Conservation (phyloP, 1,140 invertebrate species). For the Aphelenchoides fujianensis region DNA sequence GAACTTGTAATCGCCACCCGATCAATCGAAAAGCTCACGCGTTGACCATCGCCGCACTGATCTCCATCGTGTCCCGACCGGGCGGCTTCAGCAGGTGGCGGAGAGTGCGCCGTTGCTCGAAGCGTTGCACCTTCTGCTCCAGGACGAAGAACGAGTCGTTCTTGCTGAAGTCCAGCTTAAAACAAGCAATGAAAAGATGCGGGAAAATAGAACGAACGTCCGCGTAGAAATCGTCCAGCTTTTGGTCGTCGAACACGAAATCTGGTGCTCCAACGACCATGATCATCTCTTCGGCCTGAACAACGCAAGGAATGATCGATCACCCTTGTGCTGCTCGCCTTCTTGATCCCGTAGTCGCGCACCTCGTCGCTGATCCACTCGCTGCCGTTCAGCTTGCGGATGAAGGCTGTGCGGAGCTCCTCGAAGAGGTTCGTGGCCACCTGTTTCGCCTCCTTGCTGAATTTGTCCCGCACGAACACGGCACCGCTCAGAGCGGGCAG, state of each 20-base stretch:
- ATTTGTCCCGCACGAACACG: constrained; percentile 51
- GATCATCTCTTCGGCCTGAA: constrained; percentile 44
- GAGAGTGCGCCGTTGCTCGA: neutral
- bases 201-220: too few species aligned
- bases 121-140: constrained; percentile 7
- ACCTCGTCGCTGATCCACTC: constrained; percentile 57
- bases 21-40: too few species aligned
- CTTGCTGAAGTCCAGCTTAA: neutral
- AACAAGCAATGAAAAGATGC: too few species aligned
- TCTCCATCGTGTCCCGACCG: constrained; percentile 45
- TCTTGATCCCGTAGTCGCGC: constrained; percentile 50
- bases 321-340: neutral
- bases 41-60: constrained; percentile 46
- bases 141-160: neutral
- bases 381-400: constrained; percentile 37
- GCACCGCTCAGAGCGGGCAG: constrained; percentile 42
- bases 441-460: constrained; percentile 26
- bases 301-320: neutral
- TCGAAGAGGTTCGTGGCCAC: constrained; percentile 55
- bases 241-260: constrained; percentile 48
- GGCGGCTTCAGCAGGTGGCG: constrained; percentile 23
- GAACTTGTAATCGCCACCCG: too few species aligned
- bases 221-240: constrained; percentile 49
- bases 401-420: constrained; percentile 49
- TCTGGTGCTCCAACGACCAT: constrained; percentile 53